Percentiles rank a stretch among this genome's conserved stretches.
Conservation (phyloP, 1,140 invertebrate species). For the Zaprionus vittiger region DNA sequence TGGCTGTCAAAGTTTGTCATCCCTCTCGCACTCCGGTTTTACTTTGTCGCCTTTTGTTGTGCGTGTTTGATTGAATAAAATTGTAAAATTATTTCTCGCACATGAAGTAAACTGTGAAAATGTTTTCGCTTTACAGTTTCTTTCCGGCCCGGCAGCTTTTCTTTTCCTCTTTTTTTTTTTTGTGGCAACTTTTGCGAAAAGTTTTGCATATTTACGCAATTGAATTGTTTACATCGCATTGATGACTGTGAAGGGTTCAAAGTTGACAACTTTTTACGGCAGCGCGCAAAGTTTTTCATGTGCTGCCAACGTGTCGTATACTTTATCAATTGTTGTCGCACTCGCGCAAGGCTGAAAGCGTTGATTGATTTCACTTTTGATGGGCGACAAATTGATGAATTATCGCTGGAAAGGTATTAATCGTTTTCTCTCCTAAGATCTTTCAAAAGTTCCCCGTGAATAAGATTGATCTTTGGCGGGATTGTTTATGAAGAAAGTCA, state of each 20-base stretch:
- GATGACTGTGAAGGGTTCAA: constrained; percentile 60
- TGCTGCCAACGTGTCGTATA: constrained; percentile 51
- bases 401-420: constrained; percentile 4
- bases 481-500: background rate
- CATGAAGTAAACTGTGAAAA: constrained; percentile 44
- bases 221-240: constrained; percentile 73
- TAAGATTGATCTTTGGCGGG: background rate
- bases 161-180: background rate
- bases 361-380: constrained; percentile 63
- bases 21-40: constrained; percentile 4
- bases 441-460: background rate
- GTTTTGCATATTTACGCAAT: constrained; percentile 69
- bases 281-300: constrained; percentile 47
- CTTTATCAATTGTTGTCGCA: constrained; percentile 60
- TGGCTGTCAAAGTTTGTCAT: constrained; percentile 25
- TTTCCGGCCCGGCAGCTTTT: background rate
- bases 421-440: background rate
- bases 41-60: constrained; percentile 36
- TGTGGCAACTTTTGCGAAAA: constrained; percentile 29
- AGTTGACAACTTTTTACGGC: constrained; percentile 38
- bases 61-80: constrained; percentile 69
- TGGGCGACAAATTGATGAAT: constrained; percentile 43
- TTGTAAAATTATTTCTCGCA: constrained; percentile 67
- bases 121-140: constrained; percentile 4
- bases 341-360: constrained; percentile 35